Evolutionary conservation across 1,140 invertebrate species (phyloP).

Genomic region (Lepidurus couesii): DNA sequence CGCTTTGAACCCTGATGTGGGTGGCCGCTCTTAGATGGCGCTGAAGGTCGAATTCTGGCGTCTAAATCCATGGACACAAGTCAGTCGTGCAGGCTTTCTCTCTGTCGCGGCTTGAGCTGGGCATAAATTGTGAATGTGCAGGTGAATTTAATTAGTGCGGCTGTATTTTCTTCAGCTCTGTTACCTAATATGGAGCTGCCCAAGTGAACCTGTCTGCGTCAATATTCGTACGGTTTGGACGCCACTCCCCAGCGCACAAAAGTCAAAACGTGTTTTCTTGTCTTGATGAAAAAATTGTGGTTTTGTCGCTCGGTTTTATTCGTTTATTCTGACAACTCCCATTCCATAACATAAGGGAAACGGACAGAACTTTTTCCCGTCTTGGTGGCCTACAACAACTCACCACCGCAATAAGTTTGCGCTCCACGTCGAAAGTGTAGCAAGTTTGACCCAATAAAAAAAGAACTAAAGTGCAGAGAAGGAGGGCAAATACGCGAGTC

Average conservation of each 20-base stretch:
- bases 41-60: background rate
- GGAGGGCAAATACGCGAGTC: background rate
- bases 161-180: background rate
- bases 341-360: too few species aligned
- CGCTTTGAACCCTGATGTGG: background rate
- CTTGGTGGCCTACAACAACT: too few species aligned
- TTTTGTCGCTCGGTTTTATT: too few species aligned
- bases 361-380: too few species aligned
- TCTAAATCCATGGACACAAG: background rate
- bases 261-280: background rate
- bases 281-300: too few species aligned
- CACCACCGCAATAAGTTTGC: too few species aligned
- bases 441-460: background rate
- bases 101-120: background rate
- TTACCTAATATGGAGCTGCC: constrained; percentile 1
- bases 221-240: background rate
- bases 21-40: background rate
- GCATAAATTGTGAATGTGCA: background rate
- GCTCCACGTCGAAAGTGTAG: too few species aligned
- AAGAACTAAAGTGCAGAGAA: background rate
- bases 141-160: constrained; percentile 22
- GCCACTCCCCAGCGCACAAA: background rate
- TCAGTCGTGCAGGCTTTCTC: background rate
- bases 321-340: too few species aligned
- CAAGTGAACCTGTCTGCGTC: background rate